Evolutionary conservation across 2,888 invertebrate species (phyloP).

Genomic region (Hanleya hanleyi): DNA sequence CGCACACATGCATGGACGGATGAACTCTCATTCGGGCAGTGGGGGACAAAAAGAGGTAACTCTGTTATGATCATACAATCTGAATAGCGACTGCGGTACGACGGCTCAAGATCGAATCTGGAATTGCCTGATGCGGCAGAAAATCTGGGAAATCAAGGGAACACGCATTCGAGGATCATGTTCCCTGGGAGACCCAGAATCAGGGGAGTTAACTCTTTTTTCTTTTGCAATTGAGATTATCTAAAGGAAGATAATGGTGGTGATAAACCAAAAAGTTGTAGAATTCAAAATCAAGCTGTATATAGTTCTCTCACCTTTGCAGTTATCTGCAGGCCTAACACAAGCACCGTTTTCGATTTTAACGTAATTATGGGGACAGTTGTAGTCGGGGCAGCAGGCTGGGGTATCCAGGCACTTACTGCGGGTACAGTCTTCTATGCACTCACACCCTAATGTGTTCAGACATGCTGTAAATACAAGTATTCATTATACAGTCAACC

Average conservation of each 20-base stretch:
- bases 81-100: too few relatives aligned
- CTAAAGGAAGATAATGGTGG: not conserved
- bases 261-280: too few relatives aligned
- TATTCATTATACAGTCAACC: not conserved
- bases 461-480: not conserved
- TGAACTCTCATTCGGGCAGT: too few relatives aligned
- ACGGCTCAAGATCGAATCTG: too few relatives aligned
- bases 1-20: too few relatives aligned
- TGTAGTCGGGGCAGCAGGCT: constrained; percentile 1
- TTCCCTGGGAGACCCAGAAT: too few relatives aligned
- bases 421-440: not conserved
- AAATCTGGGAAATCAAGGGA: not conserved
- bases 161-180: too few relatives aligned
- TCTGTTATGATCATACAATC: too few relatives aligned
- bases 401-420: not conserved
- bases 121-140: too few relatives aligned
- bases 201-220: too few relatives aligned
- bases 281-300: not conserved
- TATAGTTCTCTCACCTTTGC: not conserved
- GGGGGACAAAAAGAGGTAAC: too few relatives aligned
- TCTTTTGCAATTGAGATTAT: not conserved
- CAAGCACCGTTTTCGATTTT: not conserved
- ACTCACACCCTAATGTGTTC: not conserved
- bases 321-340: not conserved
- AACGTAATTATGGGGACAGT: not conserved